A percentile compares a stretch with the other conserved stretches of the same genome.
phyloP scores from a whole-genome alignment of 2,888 invertebrate genomes.

The Cosmia pyralina region DNA sequence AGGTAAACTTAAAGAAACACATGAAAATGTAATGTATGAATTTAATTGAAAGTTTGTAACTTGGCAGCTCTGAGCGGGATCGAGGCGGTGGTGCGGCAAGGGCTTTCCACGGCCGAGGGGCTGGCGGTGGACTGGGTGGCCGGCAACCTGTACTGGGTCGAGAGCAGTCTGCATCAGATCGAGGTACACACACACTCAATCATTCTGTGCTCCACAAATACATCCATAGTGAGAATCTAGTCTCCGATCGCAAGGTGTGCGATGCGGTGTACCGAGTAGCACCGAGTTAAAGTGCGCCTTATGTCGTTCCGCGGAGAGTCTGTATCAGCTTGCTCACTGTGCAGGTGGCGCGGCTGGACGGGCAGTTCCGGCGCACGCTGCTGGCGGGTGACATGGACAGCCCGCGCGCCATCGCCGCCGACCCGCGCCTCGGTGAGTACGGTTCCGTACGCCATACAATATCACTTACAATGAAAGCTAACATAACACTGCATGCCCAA shows the following conservation, averaged over 20 bases:
- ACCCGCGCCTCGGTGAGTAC: slow-evolving; percentile 92
- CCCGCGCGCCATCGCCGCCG: slow-evolving; percentile 95
- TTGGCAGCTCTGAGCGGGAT: slow-evolving; percentile 92
- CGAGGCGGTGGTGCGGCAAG: slow-evolving; percentile 95
- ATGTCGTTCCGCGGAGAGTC: background rate
- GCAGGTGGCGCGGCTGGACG: slow-evolving; percentile 86
- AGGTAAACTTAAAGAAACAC: no score
- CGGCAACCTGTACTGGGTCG: slow-evolving; percentile 96
- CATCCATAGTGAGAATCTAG: background rate
- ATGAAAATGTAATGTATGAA: no score
- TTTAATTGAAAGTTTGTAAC: background rate
- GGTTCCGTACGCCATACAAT: no score
- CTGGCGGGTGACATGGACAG: slow-evolving; percentile 95
- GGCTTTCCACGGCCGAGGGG: slow-evolving; percentile 96
- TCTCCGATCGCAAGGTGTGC: no score
- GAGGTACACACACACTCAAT: slow-evolving; percentile 88
- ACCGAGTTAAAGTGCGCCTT: no score
- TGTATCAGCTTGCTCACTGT: background rate
- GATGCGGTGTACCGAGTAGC: background rate
- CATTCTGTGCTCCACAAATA: background rate
- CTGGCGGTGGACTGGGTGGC: slow-evolving; percentile 97
- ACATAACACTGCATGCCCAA: no score
- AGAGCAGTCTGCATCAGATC: slow-evolving; percentile 95
- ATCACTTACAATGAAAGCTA: no score
- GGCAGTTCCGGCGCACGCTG: slow-evolving; percentile 93